Evolutionary conservation across 2,113 vertebrate species (phyloP), one percentile per base, ranked within the genome.

Genomic region (Delphinus delphis): DNA sequence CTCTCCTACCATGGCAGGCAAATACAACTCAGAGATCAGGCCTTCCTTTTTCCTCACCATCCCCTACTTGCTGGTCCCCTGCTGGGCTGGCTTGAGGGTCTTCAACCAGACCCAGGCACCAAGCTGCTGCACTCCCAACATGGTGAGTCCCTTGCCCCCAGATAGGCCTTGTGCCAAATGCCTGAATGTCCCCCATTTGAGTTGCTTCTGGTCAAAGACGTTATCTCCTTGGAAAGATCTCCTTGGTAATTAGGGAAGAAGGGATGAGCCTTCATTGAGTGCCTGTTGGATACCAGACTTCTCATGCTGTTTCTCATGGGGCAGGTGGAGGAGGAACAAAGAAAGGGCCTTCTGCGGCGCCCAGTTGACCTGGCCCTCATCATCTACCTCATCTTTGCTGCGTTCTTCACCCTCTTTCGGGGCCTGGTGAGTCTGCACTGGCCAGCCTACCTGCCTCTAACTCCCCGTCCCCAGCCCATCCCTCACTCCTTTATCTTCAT

Each of bases 1-100:
- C 47, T 92, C 50, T 89, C 38, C n/a, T 74, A 26, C 53, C 11
- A 14, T 83, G 93, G 2, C 97, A 99, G 99, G 99, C 95, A 99
- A 99, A 98, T 99, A 99, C 93, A 99, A 99, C 88, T 98, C 99
- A 0, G 99, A 99, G 86, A 98, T 99, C 83, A 99, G 98, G 36
- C 99, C 99, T 3, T 85, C 98, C 84, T 99, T 99, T 98, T 98
- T 99, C 96, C 98, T 99, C 83, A 99, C 99, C 97, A 96, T 99
- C 76, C 98, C 99, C 65, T 99, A 99, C 74, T 1, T 99, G 73
- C 88, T 99, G 93, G 88, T 99, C 85, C 99, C 98, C 15, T 71
- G 98, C 60, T 99, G 98, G 99, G 99, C 98, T 41, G 99, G 99
- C 0, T 5, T 94, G 53, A 97, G 93, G 38, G 96, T 99, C 62